These are phyloP conservation scores for Cydia fagiglandana DNA, from an alignment of 1,140 invertebrate genomes.

Conservation along the genomic window DNA sequence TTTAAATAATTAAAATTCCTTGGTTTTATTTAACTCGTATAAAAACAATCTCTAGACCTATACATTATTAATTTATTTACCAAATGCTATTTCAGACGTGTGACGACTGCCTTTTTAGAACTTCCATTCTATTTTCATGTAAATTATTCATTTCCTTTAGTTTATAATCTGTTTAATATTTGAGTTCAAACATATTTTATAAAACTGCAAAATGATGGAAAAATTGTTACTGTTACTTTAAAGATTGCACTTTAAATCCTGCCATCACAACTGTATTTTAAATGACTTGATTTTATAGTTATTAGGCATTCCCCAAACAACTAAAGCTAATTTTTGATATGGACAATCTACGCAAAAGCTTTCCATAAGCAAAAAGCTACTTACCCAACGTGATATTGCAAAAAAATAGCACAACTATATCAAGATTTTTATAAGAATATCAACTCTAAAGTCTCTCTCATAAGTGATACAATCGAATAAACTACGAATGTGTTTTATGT, in stretches of 20 bases:
- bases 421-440: background rate
- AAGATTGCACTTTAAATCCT: too few relatives aligned
- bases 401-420: background rate
- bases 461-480: background rate
- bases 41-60: background rate
- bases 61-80: background rate
- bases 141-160: too few relatives aligned
- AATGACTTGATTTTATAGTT: background rate
- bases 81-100: background rate
- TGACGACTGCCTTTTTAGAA: background rate
- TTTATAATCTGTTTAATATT: too few relatives aligned
- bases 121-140: background rate
- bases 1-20: constrained; percentile 2
- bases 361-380: constrained; percentile 10
- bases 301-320: background rate
- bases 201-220: too few relatives aligned
- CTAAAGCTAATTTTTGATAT: background rate
- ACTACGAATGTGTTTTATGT: background rate
- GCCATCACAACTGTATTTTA: too few relatives aligned
- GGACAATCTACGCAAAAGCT: background rate
- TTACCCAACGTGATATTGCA: background rate
- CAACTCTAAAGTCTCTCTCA: background rate
- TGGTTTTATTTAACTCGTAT: background rate
- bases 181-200: too few relatives aligned
- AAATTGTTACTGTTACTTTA: too few relatives aligned